Percentiles rank a stretch among this genome's conserved stretches.
Conservation (phyloP, 2,113 vertebrate species). For the Tragelaphus strepsiceros region DNA sequence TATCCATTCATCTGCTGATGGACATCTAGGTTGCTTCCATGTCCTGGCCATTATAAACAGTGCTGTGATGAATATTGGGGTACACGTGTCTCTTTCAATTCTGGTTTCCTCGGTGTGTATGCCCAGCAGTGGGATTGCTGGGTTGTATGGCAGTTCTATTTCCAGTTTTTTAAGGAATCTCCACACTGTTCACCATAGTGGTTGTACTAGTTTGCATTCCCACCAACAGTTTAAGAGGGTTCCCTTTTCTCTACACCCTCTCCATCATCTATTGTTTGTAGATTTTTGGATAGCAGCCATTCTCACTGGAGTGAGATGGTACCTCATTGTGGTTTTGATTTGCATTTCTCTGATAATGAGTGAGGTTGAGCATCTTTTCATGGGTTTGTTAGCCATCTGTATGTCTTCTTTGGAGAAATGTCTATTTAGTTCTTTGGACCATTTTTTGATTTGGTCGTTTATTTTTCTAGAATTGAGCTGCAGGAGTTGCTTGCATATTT, state of each 20-base stretch:
- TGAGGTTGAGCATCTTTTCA: background rate
- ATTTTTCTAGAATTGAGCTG: background rate
- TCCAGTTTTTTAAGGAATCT: background rate
- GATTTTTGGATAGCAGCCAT: background rate
- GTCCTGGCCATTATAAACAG: background rate
- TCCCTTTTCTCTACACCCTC: background rate
- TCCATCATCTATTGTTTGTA: background rate
- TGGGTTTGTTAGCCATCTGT: background rate
- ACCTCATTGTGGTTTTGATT: background rate
- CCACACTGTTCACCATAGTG: background rate
- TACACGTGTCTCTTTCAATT: accelerated
- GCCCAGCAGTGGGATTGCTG: background rate
- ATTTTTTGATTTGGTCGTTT: background rate
- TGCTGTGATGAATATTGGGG: background rate
- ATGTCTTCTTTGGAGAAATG: background rate
- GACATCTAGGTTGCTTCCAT: background rate
- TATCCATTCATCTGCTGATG: background rate
- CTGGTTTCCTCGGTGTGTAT: accelerated
- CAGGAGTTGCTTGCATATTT: background rate
- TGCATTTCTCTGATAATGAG: background rate
- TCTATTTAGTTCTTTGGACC: background rate
- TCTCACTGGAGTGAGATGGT: background rate
- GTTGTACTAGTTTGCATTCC: background rate
- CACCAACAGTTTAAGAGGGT: background rate
- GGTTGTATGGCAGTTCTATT: background rate